These are phyloP conservation scores for Himalopsyche tibetana DNA, from an alignment of 2,888 invertebrate genomes.

Conservation along the genomic window DNA sequence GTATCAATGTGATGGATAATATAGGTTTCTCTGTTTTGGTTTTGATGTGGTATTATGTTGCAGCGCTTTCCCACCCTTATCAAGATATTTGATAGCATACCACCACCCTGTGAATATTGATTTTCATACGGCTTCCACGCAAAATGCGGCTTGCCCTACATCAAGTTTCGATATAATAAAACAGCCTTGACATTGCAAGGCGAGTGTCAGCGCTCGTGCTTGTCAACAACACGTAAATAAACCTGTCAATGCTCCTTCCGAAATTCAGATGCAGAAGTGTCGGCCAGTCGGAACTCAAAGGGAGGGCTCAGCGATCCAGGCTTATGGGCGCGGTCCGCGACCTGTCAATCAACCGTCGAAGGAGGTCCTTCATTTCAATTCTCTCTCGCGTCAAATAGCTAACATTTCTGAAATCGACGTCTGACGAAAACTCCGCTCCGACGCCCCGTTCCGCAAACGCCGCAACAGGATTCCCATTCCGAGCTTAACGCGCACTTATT, in stretches of 20 bases:
- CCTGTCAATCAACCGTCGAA: slow-evolving; percentile 57
- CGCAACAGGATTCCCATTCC: slow-evolving; percentile 62
- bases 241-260: slow-evolving; percentile 61
- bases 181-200: slow-evolving; percentile 63
- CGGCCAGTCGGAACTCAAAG: slow-evolving; percentile 16
- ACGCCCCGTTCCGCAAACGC: slow-evolving; percentile 51
- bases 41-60: background rate
- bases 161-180: slow-evolving; percentile 61
- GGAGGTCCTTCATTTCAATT: slow-evolving; percentile 47
- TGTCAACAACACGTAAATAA: slow-evolving; percentile 62
- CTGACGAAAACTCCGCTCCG: slow-evolving; percentile 47
- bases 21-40: background rate
- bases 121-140: slow-evolving; percentile 36
- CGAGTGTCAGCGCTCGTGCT: slow-evolving; percentile 53
- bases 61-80: background rate
- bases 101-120: slow-evolving; percentile 48
- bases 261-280: slow-evolving; percentile 46
- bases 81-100: slow-evolving; percentile 11
- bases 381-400: slow-evolving; percentile 60
- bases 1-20: background rate
- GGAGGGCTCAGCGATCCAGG: slow-evolving; percentile 27
- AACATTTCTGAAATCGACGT: slow-evolving; percentile 62
- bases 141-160: slow-evolving; percentile 53
- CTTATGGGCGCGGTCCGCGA: slow-evolving; percentile 59
- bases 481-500: slow-evolving; percentile 66